phyloP scores from a whole-genome alignment of 2,113 vertebrate genomes.

The Pteropus alecto region DNA sequence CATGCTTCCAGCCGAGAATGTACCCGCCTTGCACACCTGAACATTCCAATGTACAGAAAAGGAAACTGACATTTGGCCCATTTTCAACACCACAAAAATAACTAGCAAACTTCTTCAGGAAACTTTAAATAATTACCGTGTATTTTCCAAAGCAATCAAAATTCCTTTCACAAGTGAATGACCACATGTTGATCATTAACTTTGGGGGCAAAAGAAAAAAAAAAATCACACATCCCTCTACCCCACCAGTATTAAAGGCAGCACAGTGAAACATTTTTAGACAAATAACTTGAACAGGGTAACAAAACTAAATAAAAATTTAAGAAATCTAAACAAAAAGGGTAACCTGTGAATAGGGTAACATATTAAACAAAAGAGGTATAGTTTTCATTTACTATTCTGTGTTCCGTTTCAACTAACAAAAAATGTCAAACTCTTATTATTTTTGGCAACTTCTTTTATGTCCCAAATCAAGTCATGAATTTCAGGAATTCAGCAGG shows the following conservation, averaged over 20 bases:
- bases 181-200: slow-evolving; percentile 82
- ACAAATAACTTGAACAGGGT: slow-evolving; percentile 71
- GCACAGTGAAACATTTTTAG: not conserved
- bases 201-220: not conserved
- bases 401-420: slow-evolving; percentile 80
- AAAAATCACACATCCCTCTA: not conserved
- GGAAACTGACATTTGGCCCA: not conserved
- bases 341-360: slow-evolving; percentile 16
- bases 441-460: slow-evolving; percentile 79
- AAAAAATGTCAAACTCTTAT: slow-evolving; percentile 78
- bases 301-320: slow-evolving; percentile 51
- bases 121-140: slow-evolving; percentile 53
- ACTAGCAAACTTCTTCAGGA: slow-evolving; percentile 42
- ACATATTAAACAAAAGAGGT: slow-evolving; percentile 78
- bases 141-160: slow-evolving; percentile 73
- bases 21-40: slow-evolving; percentile 43
- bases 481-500: slow-evolving; percentile 73
- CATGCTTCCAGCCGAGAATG: not conserved
- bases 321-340: not conserved
- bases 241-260: not conserved
- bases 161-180: slow-evolving; percentile 76
- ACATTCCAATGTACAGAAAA: not conserved
- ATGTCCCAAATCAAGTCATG: slow-evolving; percentile 81
- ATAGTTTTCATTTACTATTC: slow-evolving; percentile 81
- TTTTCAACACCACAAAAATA: slow-evolving; percentile 41